Conservation (phyloP, 2,888 invertebrate species). For the Tenthredo mesomela region DNA sequence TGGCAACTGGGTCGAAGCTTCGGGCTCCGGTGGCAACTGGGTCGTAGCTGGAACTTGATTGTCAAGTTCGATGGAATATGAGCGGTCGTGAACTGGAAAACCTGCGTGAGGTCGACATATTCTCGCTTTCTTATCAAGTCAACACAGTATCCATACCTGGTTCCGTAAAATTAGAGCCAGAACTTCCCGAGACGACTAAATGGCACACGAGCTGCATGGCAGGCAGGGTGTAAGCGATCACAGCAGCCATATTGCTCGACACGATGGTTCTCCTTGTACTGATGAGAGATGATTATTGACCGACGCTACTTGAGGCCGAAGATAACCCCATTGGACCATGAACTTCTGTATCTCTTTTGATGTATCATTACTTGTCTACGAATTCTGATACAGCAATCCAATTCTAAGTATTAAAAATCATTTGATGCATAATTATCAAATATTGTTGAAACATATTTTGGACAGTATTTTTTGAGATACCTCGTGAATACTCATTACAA, state of each 20-base stretch:
- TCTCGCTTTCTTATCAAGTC: neutral
- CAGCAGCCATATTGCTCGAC: neutral
- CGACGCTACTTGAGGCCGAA: neutral
- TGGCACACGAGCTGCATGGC: slow-evolving; percentile 5
- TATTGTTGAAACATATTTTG: no score
- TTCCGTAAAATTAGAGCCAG: neutral
- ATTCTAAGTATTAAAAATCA: no score
- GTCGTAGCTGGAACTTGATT: neutral
- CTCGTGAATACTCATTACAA: no score
- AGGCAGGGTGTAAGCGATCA: neutral
- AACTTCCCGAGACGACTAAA: neutral
- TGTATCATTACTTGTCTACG: neutral
- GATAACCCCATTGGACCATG: neutral
- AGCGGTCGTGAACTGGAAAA: neutral
- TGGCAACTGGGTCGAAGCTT: neutral
- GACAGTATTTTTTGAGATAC: no score
- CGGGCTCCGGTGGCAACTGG: neutral
- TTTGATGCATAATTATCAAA: no score
- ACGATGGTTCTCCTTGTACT: neutral
- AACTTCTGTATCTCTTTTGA: neutral
- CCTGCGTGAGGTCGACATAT: neutral
- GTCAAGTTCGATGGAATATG: neutral
- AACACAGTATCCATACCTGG: neutral
- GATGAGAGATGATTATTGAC: neutral
- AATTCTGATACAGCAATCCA: no score